Evolutionary conservation across 2,113 vertebrate species (phyloP).

Genomic region (Raja brachyura): DNA sequence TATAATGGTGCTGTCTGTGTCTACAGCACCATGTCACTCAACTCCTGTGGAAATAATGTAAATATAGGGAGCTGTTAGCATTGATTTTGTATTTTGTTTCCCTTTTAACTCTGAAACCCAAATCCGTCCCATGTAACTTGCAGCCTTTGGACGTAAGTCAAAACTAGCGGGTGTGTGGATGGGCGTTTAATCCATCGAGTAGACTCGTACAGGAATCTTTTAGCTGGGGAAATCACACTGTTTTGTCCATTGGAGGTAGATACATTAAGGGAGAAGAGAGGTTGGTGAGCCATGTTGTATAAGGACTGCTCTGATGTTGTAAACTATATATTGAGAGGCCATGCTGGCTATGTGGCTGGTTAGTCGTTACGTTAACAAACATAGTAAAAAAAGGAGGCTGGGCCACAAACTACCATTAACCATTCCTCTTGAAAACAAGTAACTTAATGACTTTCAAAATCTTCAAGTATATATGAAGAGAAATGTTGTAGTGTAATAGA

Average conservation of each 20-base stretch:
- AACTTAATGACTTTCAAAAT: conserved; percentile 60
- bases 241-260: conserved; percentile 3
- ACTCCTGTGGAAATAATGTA: conserved; percentile 24
- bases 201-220: background rate
- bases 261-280: background rate
- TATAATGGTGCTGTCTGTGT: background rate
- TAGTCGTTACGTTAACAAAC: conserved; percentile 58
- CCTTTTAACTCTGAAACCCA: background rate
- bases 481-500: conserved; percentile 56
- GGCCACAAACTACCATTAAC: conserved; percentile 56
- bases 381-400: conserved; percentile 52
- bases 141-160: background rate
- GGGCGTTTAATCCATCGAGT: conserved; percentile 17
- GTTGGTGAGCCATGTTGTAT: background rate
- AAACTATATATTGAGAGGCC: conserved; percentile 53
- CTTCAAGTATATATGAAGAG: conserved; percentile 53
- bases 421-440: conserved; percentile 56
- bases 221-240: background rate
- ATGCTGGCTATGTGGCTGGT: conserved; percentile 61
- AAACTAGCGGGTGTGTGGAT: background rate
- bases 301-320: conserved; percentile 50
- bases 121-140: background rate
- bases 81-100: conserved; percentile 15
- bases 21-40: background rate
- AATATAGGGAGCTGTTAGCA: background rate